Evolutionary conservation across 2,797 vertebrate species (phyloP).

Genomic region (Sebastes kiyomatsui): DNA sequence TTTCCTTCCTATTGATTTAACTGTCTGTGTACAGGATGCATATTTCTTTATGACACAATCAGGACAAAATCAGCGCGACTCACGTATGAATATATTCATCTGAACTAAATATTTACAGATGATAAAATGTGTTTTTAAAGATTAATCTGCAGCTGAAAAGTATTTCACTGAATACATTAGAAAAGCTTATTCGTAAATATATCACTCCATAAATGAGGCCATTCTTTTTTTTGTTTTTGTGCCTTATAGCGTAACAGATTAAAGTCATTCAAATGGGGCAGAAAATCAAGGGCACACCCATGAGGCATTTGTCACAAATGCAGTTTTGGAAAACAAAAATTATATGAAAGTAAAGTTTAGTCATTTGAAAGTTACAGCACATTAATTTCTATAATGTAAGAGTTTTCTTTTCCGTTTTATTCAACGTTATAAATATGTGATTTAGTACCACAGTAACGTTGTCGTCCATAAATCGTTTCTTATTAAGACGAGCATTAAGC

Average conservation of each 20-base stretch:
- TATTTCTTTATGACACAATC: not conserved
- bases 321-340: not conserved
- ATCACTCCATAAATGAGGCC: conserved; percentile 26
- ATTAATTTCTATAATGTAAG: not conserved
- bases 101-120: not conserved
- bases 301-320: conserved; percentile 10
- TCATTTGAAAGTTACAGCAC: not conserved
- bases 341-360: not conserved
- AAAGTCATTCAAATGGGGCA: conserved; percentile 27
- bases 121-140: not conserved
- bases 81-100: not conserved
- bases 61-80: not conserved
- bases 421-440: not conserved
- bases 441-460: not conserved
- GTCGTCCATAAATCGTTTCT: not conserved
- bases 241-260: conserved; percentile 25
- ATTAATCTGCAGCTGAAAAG: not conserved
- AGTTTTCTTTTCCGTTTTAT: not conserved
- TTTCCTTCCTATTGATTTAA: not conserved
- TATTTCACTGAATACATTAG: conserved; percentile 4
- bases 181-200: not conserved
- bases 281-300: conserved; percentile 20
- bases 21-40: not conserved
- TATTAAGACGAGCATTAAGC: conserved; percentile 15
- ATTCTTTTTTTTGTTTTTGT: not conserved